A percentile compares a stretch with the other conserved stretches of the same genome.
phyloP scores from a whole-genome alignment of 2,888 invertebrate species.

The Alcis repandata region DNA sequence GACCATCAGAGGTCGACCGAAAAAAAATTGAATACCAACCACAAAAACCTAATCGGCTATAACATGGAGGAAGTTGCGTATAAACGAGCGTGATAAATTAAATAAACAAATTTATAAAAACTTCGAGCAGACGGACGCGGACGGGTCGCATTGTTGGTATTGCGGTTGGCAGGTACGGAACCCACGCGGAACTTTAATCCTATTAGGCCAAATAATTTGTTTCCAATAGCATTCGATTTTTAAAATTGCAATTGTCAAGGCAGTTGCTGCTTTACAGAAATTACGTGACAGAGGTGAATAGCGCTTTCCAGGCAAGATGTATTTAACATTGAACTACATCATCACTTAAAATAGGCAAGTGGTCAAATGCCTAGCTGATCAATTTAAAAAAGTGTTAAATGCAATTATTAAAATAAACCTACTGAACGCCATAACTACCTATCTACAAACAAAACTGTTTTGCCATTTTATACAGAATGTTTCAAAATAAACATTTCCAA shows the following conservation, averaged over 20 bases:
- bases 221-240: constrained; percentile 72
- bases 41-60: constrained; percentile 83
- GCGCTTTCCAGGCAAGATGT: too few species aligned
- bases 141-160: constrained; percentile 66
- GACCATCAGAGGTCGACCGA: constrained; percentile 57
- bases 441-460: background rate
- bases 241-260: constrained; percentile 40
- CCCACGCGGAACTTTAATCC: constrained; percentile 79
- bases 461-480: background rate
- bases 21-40: constrained; percentile 70
- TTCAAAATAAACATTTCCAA: background rate
- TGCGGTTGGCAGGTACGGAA: constrained; percentile 77
- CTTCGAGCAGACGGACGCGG: constrained; percentile 69
- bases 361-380: too few species aligned
- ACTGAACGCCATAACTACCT: background rate
- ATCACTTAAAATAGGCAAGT: too few species aligned
- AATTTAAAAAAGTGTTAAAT: too few species aligned
- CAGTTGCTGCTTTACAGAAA: too few species aligned
- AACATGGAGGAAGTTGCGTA: constrained; percentile 81
- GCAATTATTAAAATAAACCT: too few species aligned
- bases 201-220: constrained; percentile 83
- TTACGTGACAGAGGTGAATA: too few species aligned
- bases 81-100: constrained; percentile 85
- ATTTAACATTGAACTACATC: too few species aligned
- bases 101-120: constrained; percentile 85